These are phyloP conservation scores for Lanius collurio DNA, from an alignment of 2,113 vertebrate genomes.

Conservation along the genomic window DNA sequence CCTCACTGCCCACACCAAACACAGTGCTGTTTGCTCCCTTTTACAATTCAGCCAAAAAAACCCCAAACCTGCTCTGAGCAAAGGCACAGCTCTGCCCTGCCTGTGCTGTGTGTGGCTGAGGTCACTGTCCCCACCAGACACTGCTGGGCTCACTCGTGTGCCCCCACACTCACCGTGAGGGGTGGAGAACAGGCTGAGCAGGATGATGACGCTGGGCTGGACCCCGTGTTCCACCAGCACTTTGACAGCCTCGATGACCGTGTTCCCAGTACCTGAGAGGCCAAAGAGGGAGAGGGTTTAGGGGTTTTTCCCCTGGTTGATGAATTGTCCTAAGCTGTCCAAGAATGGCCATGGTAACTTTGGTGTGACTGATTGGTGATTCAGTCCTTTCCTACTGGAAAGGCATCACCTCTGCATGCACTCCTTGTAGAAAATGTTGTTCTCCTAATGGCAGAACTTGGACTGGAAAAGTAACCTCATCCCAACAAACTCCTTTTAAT, in stretches of 20 bases:
- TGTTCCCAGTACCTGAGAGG: slow-evolving; percentile 89
- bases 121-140: rapidly evolving
- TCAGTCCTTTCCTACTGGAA: background rate
- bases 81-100: background rate
- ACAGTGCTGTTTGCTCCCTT: rapidly evolving
- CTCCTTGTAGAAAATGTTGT: background rate
- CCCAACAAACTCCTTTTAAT: background rate
- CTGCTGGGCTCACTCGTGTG: background rate
- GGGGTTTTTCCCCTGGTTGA: rapidly evolving
- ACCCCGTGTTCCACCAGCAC: slow-evolving; percentile 94
- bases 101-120: rapidly evolving
- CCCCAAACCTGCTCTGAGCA: background rate
- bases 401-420: background rate
- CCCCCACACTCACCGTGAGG: slow-evolving; percentile 82
- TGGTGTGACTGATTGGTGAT: background rate
- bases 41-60: rapidly evolving
- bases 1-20: background rate
- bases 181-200: slow-evolving; percentile 87
- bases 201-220: slow-evolving; percentile 88
- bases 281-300: background rate
- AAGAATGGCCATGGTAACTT: rapidly evolving
- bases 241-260: slow-evolving; percentile 93
- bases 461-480: background rate
- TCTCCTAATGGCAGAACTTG: background rate
- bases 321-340: background rate